Conservation (phyloP, 1,140 invertebrate genomes). For the Ceratina japonica region DNA sequence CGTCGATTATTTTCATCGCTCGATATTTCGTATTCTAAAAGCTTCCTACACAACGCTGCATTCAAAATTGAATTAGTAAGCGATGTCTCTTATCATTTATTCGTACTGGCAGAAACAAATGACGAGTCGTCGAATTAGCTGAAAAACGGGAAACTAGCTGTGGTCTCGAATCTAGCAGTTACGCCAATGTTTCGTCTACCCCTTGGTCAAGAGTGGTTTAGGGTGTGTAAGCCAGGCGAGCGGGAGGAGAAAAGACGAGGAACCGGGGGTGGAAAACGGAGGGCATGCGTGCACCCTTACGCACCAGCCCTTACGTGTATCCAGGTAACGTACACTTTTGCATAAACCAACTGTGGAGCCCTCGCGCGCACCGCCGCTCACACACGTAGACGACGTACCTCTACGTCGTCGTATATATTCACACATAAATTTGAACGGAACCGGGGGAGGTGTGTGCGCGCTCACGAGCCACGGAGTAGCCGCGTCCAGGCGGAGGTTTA, state of each 20-base stretch:
- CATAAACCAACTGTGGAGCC: conserved; percentile 34
- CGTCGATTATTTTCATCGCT: too few species aligned
- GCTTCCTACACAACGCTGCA: too few species aligned
- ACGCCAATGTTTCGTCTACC: conserved; percentile 65
- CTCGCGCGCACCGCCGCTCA: not conserved
- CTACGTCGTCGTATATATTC: conserved; percentile 1
- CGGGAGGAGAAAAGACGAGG: conserved; percentile 38
- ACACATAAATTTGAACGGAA: conserved; percentile 26
- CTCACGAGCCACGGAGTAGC: conserved; percentile 28
- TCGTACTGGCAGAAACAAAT: not conserved
- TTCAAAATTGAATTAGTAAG: too few species aligned
- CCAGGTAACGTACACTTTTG: conserved; percentile 50
- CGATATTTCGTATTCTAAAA: too few species aligned
- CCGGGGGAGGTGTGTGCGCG: not conserved
- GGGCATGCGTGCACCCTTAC: conserved; percentile 36
- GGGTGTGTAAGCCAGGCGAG: conserved; percentile 38
- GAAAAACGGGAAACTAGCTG: not conserved
- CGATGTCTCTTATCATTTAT: too few species aligned
- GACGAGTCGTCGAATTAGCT: not conserved
- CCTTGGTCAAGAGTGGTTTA: conserved; percentile 61
- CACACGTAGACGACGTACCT: not conserved
- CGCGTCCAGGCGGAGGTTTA: conserved; percentile 50
- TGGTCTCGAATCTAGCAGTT: conserved; percentile 23
- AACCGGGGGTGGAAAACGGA: not conserved
- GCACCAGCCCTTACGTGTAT: conserved; percentile 29